These are phyloP conservation scores for Holothuria leucospilota DNA, from an alignment of 53 echinoderm and acorn worm genomes.

Conservation along the genomic window DNA sequence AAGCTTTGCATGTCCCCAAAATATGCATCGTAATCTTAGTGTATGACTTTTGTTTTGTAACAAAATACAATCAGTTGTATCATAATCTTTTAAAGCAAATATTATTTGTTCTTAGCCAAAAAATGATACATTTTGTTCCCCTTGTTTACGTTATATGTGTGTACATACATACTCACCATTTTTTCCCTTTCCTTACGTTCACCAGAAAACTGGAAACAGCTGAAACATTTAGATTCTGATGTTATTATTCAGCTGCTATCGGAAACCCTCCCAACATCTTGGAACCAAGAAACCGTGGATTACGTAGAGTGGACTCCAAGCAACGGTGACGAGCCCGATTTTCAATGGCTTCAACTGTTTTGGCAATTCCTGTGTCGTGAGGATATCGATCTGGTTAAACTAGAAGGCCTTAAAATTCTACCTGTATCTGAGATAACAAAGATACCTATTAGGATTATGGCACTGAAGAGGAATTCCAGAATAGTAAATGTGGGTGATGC, in stretches of 20 bases:
- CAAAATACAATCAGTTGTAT: too few relatives aligned
- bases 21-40: too few relatives aligned
- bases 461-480: neutral
- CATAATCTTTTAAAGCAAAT: too few relatives aligned
- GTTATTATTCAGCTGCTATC: neutral
- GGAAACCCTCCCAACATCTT: neutral
- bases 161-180: too few relatives aligned
- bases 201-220: slow-evolving; percentile 9
- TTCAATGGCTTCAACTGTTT: neutral
- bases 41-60: too few relatives aligned
- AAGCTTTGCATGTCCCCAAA: too few relatives aligned
- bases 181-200: too few relatives aligned
- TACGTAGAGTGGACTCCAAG: neutral
- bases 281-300: neutral
- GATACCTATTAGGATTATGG: slow-evolving; percentile 1
- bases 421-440: slow-evolving; percentile 10
- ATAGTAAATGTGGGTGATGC: neutral
- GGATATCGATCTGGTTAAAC: neutral
- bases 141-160: too few relatives aligned
- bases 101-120: too few relatives aligned
- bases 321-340: neutral
- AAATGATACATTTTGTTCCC: too few relatives aligned
- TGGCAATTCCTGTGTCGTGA: slow-evolving; percentile 21
- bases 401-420: slow-evolving; percentile 13
- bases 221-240: neutral